Base-by-base conservation (phyloP, 2,797 vertebrate genomes). In the Percopsis omiscomaycus region DNA sequence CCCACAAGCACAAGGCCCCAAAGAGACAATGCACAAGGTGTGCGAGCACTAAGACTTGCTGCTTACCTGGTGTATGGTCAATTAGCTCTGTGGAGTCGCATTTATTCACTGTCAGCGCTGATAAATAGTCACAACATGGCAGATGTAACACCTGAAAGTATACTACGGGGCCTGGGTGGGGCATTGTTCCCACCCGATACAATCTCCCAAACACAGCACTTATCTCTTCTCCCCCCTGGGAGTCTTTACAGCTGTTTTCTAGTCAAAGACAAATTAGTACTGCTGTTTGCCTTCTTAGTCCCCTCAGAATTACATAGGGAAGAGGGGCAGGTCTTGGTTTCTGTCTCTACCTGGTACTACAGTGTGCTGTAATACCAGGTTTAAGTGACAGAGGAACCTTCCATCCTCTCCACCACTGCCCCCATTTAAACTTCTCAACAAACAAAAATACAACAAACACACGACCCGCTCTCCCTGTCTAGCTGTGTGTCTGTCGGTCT, bases 201-300 rank as follows among this genome's bases (percentile, higher is more conserved):
- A 78, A 89, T 92, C 89, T 83, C 79, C 71, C 77, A 78, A 79
- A 85, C 81, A 69, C 27, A 67, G 56, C 29, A 77, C 85, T 87
- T 88, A 89, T 90, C 90, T 84, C 67, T 13, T 42, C 12, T 5
- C 48, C 68, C 77, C 75, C 69, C 42, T 37, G 68, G 82, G 79
- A 68, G 66, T 87, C 69, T 86, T 90, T 90, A 91, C 86, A 89
- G 86, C 87, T 88, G 84, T 89, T 92, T 82, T 78, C 84, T 85
- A 73, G 54, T 90, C 81, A 86, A 42, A 83, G 89, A 91, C 82
- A 89, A 91, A 91, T 91, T 87, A 90, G 79, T 50, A 48, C 29
- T 54, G 62, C 62, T 61, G 65, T 53, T 66, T 76, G 61, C 64
- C 68, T 64, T 81, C 75, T 79, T 84, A 62, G 65, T 66, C 74